These are phyloP conservation scores for Tanypteryx hageni DNA, from an alignment of 2,888 invertebrate species.

Conservation along the genomic window DNA sequence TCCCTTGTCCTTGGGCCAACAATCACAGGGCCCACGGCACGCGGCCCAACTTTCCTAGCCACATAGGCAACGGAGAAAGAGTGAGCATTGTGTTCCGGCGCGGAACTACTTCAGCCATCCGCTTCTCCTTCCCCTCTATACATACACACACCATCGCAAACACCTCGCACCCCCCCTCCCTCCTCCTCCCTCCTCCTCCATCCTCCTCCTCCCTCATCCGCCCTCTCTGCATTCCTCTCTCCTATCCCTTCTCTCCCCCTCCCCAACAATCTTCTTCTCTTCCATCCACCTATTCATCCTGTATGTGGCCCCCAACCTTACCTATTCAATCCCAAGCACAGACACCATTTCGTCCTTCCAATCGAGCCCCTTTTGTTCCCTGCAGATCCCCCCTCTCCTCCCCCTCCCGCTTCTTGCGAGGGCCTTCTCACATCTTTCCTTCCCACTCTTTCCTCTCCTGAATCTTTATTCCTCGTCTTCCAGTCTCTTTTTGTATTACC, in stretches of 20 bases:
- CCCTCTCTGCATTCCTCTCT: not conserved
- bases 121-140: not conserved
- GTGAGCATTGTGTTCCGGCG: too few relatives aligned
- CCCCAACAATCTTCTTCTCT: constrained; percentile 14
- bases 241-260: not conserved
- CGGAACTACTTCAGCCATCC: too few relatives aligned
- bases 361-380: constrained; percentile 43
- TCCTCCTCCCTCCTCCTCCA: not conserved
- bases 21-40: not conserved
- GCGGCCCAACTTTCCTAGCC: not conserved
- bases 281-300: not conserved
- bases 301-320: not conserved
- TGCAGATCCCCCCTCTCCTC: not conserved
- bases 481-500: not conserved
- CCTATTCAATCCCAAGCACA: constrained; percentile 22
- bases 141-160: not conserved
- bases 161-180: not conserved
- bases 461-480: too few relatives aligned
- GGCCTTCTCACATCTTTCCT: not conserved
- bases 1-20: not conserved
- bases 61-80: not conserved
- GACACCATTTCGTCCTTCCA: constrained; percentile 41
- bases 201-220: not conserved
- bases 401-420: not conserved
- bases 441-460: not conserved